Conservation (phyloP, 2,888 invertebrate species). For the Melanophora roralis region DNA sequence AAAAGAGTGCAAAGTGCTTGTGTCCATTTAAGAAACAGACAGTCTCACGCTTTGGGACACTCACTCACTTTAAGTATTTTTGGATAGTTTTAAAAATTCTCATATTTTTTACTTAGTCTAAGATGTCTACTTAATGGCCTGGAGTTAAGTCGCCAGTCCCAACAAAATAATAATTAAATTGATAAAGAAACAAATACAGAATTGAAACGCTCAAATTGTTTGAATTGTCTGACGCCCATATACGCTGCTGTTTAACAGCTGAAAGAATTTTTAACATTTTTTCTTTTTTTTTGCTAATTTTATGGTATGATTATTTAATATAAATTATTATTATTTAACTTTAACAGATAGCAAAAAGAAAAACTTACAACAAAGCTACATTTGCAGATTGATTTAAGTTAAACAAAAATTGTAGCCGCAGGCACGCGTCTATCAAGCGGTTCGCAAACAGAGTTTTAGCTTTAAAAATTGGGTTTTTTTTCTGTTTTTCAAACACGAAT, state of each 20-base stretch:
- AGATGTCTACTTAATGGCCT: slow-evolving; percentile 14
- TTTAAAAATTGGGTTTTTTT: slow-evolving; percentile 22
- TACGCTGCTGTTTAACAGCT: slow-evolving; percentile 54
- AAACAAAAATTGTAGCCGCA: slow-evolving; percentile 15
- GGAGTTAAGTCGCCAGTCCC: slow-evolving; percentile 52
- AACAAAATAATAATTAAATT: slow-evolving; percentile 4
- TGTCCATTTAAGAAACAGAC: slow-evolving; percentile 50
- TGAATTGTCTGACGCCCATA: slow-evolving; percentile 56
- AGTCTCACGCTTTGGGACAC: background rate
- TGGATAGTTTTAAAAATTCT: slow-evolving; percentile 20
- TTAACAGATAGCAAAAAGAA: slow-evolving; percentile 4
- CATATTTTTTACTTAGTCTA: slow-evolving; percentile 9
- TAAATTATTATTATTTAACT: slow-evolving; percentile 34
- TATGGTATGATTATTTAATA: slow-evolving; percentile 35
- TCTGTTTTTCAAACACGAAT: background rate
- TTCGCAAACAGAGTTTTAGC: slow-evolving; percentile 1
- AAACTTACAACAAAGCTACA: slow-evolving; percentile 16
- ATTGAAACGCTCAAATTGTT: slow-evolving; percentile 59
- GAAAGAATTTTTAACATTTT: slow-evolving; percentile 39
- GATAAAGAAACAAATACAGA: slow-evolving; percentile 33
- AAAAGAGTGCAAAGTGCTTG: slow-evolving; percentile 51
- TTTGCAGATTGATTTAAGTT: slow-evolving; percentile 23
- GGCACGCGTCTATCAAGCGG: slow-evolving; percentile 40
- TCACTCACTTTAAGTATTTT: slow-evolving; percentile 18
- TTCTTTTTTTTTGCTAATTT: background rate